Conservation (phyloP, 2,797 vertebrate genomes). For the Agapornis canus region DNA sequence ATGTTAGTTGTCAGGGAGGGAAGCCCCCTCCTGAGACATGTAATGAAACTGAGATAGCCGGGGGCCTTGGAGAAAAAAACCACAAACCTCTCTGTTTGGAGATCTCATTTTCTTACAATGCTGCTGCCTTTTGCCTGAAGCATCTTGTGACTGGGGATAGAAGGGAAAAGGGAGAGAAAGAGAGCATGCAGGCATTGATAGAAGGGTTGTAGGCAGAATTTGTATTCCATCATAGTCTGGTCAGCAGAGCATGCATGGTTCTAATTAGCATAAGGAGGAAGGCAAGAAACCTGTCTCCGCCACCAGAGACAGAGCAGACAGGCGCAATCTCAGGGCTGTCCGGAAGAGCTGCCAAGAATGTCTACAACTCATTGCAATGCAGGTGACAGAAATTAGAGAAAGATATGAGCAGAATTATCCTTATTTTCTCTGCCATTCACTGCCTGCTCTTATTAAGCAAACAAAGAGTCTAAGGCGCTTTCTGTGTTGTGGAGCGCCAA, state of each 20-base stretch:
- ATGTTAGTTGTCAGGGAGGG: conserved; percentile 73
- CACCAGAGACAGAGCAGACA: background rate
- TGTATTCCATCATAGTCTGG: conserved; percentile 31
- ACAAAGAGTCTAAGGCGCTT: background rate
- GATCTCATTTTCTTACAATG: conserved; percentile 20
- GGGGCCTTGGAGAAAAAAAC: background rate
- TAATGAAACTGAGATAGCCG: conserved; percentile 73
- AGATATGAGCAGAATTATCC: background rate
- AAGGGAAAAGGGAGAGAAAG: background rate
- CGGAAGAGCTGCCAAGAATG: background rate
- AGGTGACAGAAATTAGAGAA: background rate
- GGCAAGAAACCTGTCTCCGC: background rate
- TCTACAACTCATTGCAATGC: background rate
- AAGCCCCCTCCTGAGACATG: conserved; percentile 71
- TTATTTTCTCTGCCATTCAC: background rate
- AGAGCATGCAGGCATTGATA: background rate
- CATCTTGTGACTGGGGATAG: background rate
- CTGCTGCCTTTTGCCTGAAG: conserved; percentile 33
- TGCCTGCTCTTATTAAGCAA: conserved; percentile 5
- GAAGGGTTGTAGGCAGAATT: conserved; percentile 18
- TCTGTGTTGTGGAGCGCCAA: background rate
- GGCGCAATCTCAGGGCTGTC: background rate
- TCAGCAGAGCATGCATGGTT: conserved; percentile 9
- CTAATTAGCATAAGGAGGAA: conserved; percentile 32
- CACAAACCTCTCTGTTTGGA: background rate